Evolutionary conservation across 2,888 invertebrate species (phyloP).

Genomic region (Drosophila picticornis): DNA sequence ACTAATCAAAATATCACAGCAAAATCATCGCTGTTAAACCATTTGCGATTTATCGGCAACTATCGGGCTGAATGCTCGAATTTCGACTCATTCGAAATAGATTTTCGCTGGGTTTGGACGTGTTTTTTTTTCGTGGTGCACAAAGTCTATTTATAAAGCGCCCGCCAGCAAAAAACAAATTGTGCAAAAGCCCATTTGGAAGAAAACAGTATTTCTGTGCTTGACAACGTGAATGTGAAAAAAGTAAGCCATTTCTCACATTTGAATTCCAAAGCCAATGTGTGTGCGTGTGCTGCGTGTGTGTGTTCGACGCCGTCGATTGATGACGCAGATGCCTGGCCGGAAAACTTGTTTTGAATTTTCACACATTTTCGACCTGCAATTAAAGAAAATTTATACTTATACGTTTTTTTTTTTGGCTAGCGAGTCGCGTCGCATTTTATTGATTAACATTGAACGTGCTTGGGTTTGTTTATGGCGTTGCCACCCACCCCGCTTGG

Average conservation of each 20-base stretch:
- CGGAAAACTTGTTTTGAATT: constrained; percentile 71
- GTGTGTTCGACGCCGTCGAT: constrained; percentile 16
- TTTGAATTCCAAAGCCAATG: neutral
- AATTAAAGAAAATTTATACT: constrained; percentile 20
- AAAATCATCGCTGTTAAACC: neutral
- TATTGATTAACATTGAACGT: constrained; percentile 55
- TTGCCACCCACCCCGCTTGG: constrained; percentile 17
- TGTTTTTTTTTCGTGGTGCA: constrained; percentile 20
- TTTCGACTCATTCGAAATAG: constrained; percentile 27
- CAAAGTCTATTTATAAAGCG: constrained; percentile 51
- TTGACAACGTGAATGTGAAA: constrained; percentile 53
- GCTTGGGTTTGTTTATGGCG: constrained; percentile 49
- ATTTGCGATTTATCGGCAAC: constrained; percentile 2
- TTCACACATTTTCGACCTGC: constrained; percentile 41
- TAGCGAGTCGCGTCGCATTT: constrained; percentile 18
- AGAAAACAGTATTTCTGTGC: constrained; percentile 35
- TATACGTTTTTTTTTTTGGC: neutral
- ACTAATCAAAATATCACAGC: neutral
- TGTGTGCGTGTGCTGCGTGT: neutral
- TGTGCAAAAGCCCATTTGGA: constrained; percentile 38
- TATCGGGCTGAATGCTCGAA: neutral
- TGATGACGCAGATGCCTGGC: constrained; percentile 47
- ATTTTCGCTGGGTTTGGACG: constrained; percentile 42
- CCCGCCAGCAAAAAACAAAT: constrained; percentile 31
- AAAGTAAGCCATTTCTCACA: constrained; percentile 47